Conservation (phyloP, 2,888 invertebrate species). For the Hydraecia micacea region DNA sequence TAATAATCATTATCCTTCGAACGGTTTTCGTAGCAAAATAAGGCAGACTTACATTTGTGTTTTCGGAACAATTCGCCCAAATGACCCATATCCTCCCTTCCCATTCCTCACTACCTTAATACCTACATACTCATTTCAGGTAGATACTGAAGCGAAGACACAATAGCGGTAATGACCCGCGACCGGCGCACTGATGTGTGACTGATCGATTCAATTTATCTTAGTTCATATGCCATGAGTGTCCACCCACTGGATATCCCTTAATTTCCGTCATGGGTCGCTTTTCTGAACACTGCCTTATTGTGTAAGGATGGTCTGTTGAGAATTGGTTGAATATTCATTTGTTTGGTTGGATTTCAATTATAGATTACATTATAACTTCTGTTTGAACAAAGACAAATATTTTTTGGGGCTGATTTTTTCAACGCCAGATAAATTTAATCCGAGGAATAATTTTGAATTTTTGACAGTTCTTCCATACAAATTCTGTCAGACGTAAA, state of each 20-base stretch:
- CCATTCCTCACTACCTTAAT: not conserved
- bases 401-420: not conserved
- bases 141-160: conserved; percentile 32
- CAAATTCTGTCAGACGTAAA: no score
- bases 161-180: conserved; percentile 57
- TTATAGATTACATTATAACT: not conserved
- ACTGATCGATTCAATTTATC: conserved; percentile 61
- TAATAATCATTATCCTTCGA: conserved; percentile 8
- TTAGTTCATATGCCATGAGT: conserved; percentile 45
- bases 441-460: no score
- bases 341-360: not conserved
- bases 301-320: not conserved
- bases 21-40: not conserved
- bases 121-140: conserved; percentile 31
- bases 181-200: conserved; percentile 55
- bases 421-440: no score
- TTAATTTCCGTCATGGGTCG: conserved; percentile 35
- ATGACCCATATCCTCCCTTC: conserved; percentile 20
- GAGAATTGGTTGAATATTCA: not conserved
- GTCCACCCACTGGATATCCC: conserved; percentile 33
- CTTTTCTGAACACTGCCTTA: conserved; percentile 27
- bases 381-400: not conserved
- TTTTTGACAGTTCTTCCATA: no score
- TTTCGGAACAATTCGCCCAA: conserved; percentile 15
- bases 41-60: not conserved